phyloP scores from a whole-genome alignment of 2,113 vertebrate genomes.

The Epinephelus cyanopodus region DNA sequence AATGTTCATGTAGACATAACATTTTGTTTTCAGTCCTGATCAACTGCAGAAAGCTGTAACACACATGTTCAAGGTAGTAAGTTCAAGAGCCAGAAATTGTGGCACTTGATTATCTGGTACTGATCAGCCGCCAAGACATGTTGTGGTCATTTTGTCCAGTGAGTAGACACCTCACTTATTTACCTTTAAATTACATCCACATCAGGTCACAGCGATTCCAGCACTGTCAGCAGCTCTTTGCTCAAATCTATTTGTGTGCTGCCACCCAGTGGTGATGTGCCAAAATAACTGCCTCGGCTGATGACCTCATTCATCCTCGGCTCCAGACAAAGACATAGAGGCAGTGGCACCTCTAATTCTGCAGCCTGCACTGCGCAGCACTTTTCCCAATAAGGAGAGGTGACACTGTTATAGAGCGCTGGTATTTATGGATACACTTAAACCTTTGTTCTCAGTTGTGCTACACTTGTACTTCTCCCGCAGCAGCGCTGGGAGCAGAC shows the following conservation, averaged over 20 bases:
- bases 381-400: constrained; percentile 60
- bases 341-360: constrained; percentile 66
- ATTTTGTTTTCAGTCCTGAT: neutral
- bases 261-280: constrained; percentile 81
- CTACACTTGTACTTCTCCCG: constrained; percentile 33
- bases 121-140: neutral
- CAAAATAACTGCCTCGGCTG: neutral
- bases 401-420: constrained; percentile 41
- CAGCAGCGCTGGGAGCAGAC: neutral
- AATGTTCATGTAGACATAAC: neutral
- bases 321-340: constrained; percentile 65
- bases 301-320: constrained; percentile 67
- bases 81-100: neutral
- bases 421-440: constrained; percentile 67
- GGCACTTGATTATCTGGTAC: neutral
- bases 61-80: neutral
- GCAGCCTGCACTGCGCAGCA: constrained; percentile 55
- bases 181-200: constrained; percentile 3
- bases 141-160: neutral
- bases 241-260: constrained; percentile 55
- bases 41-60: neutral
- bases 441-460: constrained; percentile 43
- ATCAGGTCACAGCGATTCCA: constrained; percentile 4
- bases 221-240: neutral
- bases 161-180: neutral